A percentile compares a stretch with the other conserved stretches of the same genome.
Conservation (phyloP, 2,113 vertebrate genomes). For the Artemisiospiza belli region DNA sequence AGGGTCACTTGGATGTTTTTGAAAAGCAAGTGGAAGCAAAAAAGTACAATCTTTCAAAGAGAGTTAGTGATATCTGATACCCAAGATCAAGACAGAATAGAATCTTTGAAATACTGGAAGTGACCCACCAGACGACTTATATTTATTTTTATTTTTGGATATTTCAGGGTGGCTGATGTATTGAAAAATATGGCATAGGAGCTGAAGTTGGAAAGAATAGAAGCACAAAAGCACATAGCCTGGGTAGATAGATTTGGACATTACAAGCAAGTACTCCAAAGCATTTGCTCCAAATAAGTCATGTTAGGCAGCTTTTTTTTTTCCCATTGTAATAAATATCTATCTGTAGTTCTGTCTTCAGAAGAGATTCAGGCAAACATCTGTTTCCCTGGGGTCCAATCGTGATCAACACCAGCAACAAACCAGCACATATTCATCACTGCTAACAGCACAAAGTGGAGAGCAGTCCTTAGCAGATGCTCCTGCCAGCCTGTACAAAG, state of each 20-base stretch:
- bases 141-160: slow-evolving; percentile 11
- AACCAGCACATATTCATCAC: background rate
- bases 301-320: background rate
- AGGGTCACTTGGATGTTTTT: slow-evolving; percentile 17
- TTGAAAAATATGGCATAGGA: background rate
- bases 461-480: background rate
- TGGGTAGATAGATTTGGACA: background rate
- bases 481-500: background rate
- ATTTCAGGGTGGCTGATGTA: background rate
- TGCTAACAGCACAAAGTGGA: background rate
- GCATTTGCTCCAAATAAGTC: background rate
- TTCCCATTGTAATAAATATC: background rate
- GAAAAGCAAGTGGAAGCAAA: background rate
- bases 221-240: background rate
- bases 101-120: slow-evolving; percentile 7
- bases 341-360: background rate
- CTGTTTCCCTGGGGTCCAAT: background rate
- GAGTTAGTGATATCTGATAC: background rate
- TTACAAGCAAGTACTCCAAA: background rate
- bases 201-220: background rate
- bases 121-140: background rate
- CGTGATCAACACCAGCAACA: background rate
- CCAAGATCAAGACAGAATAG: slow-evolving; percentile 11
- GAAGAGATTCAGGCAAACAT: background rate
- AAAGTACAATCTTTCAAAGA: slow-evolving; percentile 18